Evolutionary conservation across 2,113 vertebrate species (phyloP), one percentile per base, ranked within the genome.

Genomic region (Eulemur rufifrons): DNA sequence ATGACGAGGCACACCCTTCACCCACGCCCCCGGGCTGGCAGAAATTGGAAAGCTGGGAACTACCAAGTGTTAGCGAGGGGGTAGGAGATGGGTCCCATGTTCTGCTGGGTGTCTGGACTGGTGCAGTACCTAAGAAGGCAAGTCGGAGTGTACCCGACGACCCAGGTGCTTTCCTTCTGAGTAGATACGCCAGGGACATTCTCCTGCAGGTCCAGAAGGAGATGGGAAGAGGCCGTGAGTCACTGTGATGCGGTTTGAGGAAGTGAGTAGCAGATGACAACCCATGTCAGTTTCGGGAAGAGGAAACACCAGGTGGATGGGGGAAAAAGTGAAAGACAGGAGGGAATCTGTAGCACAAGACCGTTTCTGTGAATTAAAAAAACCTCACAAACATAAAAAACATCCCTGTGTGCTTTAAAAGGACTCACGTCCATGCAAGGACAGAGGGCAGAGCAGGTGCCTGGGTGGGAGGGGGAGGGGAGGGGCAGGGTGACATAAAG

Each of bases 381-480:
- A 50, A 25, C 14, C 50, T 39, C 3, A 37, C 2, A n/a, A 50
- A 64, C 32, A 52, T 50, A 52, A 82, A 29, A 5, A 12, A 50
- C 32, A 42, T 10, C 21, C 78, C 21, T 6, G 9, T 0, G 4
- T 32, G 59, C 37, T 14, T 59, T n/a, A 47, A n/a, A 82, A 69
- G 34, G 15, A 76, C 56, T 32, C 37, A 25, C 1, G 0, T 1
- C 13, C 13, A 5, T 8, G 32, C 54, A 17, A 13, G 50, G 61
- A 47, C 34, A 76, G 14, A 25, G 45, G 52, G n/a, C 13, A 4
- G 52, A 73, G 37, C 8, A n/a, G 17, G 3, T 12, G 6, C 54
- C 29, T 23, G 42, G 25, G 68, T 18, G 5, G 20, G 21, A 54
- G 15, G 4, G 6, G 17, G 5, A 5, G 27, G 27, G 74, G 18